These are phyloP conservation scores for Hylaeus anthracinus DNA, from an alignment of 1,140 invertebrate species.

Conservation along the genomic window DNA sequence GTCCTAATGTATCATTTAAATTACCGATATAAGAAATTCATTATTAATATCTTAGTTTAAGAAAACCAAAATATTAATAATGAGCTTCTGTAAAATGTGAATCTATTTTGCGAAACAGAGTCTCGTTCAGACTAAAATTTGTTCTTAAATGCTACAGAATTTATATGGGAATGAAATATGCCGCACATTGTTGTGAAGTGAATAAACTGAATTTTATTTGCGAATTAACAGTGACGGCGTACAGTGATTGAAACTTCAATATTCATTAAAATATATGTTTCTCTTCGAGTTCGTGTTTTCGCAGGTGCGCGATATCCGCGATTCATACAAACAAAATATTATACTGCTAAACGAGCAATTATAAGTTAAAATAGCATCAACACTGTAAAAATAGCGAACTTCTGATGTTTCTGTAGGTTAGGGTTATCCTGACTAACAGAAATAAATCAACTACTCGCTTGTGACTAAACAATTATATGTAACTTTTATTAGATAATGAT, in stretches of 20 bases:
- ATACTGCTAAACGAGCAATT: background rate
- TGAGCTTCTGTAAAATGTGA: too few relatives aligned
- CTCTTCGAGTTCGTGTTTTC: background rate
- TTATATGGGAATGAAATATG: background rate
- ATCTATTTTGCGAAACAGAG: too few relatives aligned
- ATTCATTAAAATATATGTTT: slow-evolving; percentile 12
- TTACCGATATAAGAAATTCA: too few relatives aligned
- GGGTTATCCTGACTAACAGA: too few relatives aligned
- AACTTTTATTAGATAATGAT: too few relatives aligned
- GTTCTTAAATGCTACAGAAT: too few relatives aligned
- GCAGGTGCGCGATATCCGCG: background rate
- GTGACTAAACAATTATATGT: too few relatives aligned
- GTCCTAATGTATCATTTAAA: too few relatives aligned
- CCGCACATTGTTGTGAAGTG: background rate
- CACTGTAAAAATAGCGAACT: background rate
- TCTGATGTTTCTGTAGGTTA: background rate
- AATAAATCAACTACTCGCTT: too few relatives aligned
- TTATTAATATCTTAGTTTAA: too few relatives aligned
- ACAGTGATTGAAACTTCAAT: slow-evolving; percentile 1
- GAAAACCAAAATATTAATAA: too few relatives aligned
- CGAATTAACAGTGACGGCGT: slow-evolving; percentile 1
- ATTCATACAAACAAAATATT: background rate
- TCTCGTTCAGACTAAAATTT: too few relatives aligned
- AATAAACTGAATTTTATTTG: slow-evolving; percentile 8
- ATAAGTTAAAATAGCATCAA: background rate